These are phyloP conservation scores for Acrocera orbiculus DNA, from an alignment of 2,888 invertebrate species.

Conservation along the genomic window DNA sequence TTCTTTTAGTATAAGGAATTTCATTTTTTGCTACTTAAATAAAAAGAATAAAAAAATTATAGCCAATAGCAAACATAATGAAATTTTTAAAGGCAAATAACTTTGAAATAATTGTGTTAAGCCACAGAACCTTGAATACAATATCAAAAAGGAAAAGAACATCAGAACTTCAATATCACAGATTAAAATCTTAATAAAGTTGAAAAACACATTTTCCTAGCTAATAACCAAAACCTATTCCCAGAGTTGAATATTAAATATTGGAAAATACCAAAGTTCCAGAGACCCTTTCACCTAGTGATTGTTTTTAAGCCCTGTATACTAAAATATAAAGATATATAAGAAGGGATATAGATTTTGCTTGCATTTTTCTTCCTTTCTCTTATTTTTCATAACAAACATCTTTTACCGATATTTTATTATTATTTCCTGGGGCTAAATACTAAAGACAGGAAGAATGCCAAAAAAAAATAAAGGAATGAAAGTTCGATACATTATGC, in stretches of 20 bases:
- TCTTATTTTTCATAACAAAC: slow-evolving; percentile 8
- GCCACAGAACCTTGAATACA: too few species aligned
- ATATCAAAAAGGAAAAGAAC: too few species aligned
- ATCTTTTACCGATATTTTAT: slow-evolving; percentile 12
- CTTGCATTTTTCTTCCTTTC: slow-evolving; percentile 6
- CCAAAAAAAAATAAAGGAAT: slow-evolving; percentile 4
- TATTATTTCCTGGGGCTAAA: slow-evolving; percentile 12
- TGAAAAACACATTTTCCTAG: too few species aligned
- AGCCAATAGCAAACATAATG: too few species aligned
- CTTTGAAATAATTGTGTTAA: too few species aligned
- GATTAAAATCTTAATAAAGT: too few species aligned
- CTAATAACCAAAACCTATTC: too few species aligned
- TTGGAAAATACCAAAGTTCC: slow-evolving; percentile 8
- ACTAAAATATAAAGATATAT: slow-evolving; percentile 1
- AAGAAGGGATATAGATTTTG: not conserved
- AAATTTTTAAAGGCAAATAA: too few species aligned
- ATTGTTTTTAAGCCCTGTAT: not conserved
- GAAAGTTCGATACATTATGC: slow-evolving; percentile 1
- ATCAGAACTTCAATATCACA: too few species aligned
- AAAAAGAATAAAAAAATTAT: too few species aligned
- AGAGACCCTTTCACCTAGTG: not conserved
- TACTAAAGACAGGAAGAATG: slow-evolving; percentile 9
- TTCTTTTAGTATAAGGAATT: too few species aligned
- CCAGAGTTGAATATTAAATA: slow-evolving; percentile 9
- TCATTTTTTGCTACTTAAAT: too few species aligned